Conservation (phyloP, 2,113 vertebrate genomes). For the Gymnocephalus cernua region DNA sequence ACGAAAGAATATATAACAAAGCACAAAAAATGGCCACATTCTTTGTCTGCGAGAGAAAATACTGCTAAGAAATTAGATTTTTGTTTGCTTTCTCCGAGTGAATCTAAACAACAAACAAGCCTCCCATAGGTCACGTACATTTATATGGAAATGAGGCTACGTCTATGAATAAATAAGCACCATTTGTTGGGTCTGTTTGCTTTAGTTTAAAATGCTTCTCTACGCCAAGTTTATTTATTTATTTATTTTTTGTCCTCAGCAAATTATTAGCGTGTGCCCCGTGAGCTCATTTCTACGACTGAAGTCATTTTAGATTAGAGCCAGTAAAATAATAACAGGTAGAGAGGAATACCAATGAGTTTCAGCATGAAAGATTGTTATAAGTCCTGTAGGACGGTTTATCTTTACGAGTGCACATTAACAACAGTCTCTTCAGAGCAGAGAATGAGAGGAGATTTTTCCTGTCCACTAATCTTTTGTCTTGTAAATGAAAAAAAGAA, state of each 20-base stretch:
- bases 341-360: constrained; percentile 57
- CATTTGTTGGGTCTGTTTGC: constrained; percentile 53
- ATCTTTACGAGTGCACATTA: constrained; percentile 29
- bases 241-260: constrained; percentile 11
- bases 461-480: constrained; percentile 17
- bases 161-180: constrained; percentile 68
- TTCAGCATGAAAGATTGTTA: constrained; percentile 20
- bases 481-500: constrained; percentile 7
- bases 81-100: constrained; percentile 56
- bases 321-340: constrained; percentile 51
- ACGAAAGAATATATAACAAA: constrained; percentile 35
- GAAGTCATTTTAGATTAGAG: constrained; percentile 72
- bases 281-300: constrained; percentile 58
- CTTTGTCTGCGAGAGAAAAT: constrained; percentile 18
- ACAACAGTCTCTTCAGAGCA: not conserved
- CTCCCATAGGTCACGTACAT: constrained; percentile 62
- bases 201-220: constrained; percentile 53
- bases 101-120: constrained; percentile 60
- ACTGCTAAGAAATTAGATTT: constrained; percentile 55
- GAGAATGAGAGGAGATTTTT: constrained; percentile 13
- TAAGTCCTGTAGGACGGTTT: constrained; percentile 28
- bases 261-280: constrained; percentile 47
- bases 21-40: constrained; percentile 22
- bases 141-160: constrained; percentile 76
- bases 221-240: constrained; percentile 35